A percentile compares a stretch with the other conserved stretches of the same genome.
Conservation (phyloP, 35 echinoderm and acorn worm genomes). For the Chiridota heheva region DNA sequence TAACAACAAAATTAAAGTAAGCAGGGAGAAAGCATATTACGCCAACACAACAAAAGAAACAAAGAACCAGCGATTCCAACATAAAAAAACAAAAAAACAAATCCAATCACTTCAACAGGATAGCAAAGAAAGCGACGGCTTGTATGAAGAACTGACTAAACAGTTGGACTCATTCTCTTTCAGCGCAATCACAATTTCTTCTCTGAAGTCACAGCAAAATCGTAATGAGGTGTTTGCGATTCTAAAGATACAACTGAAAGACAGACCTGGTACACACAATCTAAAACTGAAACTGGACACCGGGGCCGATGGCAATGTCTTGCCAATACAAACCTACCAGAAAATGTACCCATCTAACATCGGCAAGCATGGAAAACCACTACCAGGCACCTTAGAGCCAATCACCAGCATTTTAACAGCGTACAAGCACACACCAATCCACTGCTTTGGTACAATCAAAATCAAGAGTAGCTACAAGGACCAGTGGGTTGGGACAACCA, state of each 20-base stretch:
- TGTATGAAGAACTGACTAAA: background rate
- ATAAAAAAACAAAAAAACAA: background rate
- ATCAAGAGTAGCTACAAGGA: background rate
- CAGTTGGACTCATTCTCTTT: no score
- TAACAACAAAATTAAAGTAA: background rate
- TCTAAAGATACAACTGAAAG: no score
- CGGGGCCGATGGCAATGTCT: slow-evolving; percentile 19
- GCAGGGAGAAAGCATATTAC: background rate
- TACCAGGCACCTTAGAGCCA: background rate
- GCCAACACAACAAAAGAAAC: background rate
- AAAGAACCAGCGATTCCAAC: background rate
- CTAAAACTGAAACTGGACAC: slow-evolving; percentile 29
- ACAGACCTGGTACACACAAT: background rate
- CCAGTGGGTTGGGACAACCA: slow-evolving; percentile 1
- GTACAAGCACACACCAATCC: slow-evolving; percentile 19
- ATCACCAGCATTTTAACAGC: background rate
- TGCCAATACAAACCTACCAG: slow-evolving; percentile 4
- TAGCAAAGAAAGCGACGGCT: background rate
- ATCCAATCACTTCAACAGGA: background rate
- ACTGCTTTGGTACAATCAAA: slow-evolving; percentile 2
- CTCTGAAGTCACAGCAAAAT: background rate
- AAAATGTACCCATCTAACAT: slow-evolving; percentile 25
- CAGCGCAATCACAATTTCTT: background rate
- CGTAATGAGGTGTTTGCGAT: background rate
- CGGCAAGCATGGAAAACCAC: background rate